A percentile compares a stretch with the other conserved stretches of the same genome.
These are phyloP conservation scores for Oryzias woworae DNA, from an alignment of 2,113 vertebrate species.

Conservation along the genomic window DNA sequence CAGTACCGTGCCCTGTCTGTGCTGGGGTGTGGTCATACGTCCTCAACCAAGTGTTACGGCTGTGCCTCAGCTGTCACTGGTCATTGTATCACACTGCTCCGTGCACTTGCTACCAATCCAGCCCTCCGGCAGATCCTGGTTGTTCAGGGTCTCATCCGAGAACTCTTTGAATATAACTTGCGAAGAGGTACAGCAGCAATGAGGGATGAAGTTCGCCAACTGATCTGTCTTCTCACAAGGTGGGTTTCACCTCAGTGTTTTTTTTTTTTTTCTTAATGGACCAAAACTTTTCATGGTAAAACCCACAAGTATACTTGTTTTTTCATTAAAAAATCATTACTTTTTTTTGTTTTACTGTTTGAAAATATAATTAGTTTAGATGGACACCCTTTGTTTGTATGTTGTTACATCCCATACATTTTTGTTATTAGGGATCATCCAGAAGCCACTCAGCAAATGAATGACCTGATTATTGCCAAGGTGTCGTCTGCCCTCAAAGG, in stretches of 20 bases:
- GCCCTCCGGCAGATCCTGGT: conserved; percentile 95
- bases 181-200: conserved; percentile 88
- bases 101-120: conserved; percentile 92
- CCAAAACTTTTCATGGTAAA: too few species aligned
- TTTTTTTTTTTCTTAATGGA: not conserved
- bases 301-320: too few species aligned
- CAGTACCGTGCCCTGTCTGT: conserved; percentile 95
- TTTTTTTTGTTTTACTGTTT: too few species aligned
- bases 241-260: conserved; percentile 41
- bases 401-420: not conserved
- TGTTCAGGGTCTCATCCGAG: conserved; percentile 94
- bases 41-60: conserved; percentile 96
- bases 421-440: conserved; percentile 86
- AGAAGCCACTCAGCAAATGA: conserved; percentile 98
- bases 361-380: too few species aligned
- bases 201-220: conserved; percentile 95
- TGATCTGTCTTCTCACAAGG: conserved; percentile 98
- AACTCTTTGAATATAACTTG: conserved; percentile 96
- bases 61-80: conserved; percentile 96
- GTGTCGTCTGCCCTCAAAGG: conserved; percentile 96
- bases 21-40: conserved; percentile 94
- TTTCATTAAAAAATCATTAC: too few species aligned
- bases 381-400: too few species aligned
- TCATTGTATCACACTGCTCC: conserved; percentile 94
- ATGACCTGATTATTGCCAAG: conserved; percentile 95